phyloP scores from a whole-genome alignment of 2,888 invertebrate species.

The Drosophila buzzatii region DNA sequence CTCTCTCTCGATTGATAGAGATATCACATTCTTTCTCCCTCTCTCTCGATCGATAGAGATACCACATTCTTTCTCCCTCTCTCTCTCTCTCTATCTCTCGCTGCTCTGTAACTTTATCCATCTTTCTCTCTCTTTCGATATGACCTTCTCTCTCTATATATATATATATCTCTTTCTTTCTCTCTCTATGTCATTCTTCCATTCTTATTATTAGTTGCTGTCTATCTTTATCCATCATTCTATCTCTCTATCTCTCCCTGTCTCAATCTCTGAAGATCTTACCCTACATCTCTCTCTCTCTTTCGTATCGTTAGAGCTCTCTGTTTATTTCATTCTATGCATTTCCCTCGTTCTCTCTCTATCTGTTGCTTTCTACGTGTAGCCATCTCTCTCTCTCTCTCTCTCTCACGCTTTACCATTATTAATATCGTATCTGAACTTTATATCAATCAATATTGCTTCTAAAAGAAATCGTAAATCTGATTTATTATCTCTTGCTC shows the following conservation, averaged over 20 bases:
- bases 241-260: not conserved
- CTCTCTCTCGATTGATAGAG: not conserved
- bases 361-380: not conserved
- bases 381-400: not conserved
- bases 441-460: too few species aligned
- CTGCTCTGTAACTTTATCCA: not conserved
- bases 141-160: not conserved
- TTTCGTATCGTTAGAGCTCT: not conserved
- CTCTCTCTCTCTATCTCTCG: not conserved
- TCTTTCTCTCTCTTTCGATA: not conserved
- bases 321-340: not conserved
- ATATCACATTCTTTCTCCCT: not conserved
- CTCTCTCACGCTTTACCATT: not conserved
- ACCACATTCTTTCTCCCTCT: not conserved
- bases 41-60: too few species aligned
- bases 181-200: not conserved
- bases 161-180: not conserved
- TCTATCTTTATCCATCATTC: not conserved
- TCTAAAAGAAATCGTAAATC: too few species aligned
- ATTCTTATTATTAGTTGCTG: too few species aligned
- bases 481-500: too few species aligned
- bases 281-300: not conserved
- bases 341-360: not conserved
- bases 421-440: too few species aligned
- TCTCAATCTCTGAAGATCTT: not conserved